Evolutionary conservation across 1,140 invertebrate genomes (phyloP), one percentile per base, ranked within the genome.

Genomic region (Rhopalosiphum maidis): DNA sequence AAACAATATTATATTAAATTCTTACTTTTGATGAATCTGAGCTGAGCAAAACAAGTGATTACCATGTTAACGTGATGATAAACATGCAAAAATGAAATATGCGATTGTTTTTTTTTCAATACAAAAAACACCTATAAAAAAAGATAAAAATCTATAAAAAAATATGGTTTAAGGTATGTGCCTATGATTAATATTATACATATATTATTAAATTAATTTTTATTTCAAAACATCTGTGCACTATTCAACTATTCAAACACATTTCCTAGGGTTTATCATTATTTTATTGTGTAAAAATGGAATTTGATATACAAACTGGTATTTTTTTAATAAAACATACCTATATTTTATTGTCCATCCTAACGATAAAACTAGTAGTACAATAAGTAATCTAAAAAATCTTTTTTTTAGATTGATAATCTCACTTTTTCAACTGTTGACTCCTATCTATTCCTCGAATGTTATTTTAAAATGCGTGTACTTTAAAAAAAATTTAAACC

Each of bases 61-160:
- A 90, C 89, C 91, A 96, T 96, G 90, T 96, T 95, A n/a, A 95
- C 95, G 94, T 97, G 96, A 94, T 96, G 96, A 94, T 96, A 96
- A n/a, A 96, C 96, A 91, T 97, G 96, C 37, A 97, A 95, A 93
- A 96, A 96, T 6, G 96, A 96, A 25, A 97, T 95, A 94, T 96
- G 96, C 91, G 96, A 96, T 83, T 96, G 95, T 93, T 97, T 97
- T 94, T 96, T 97, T 23, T 96, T 95, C 35, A 97, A 94, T 2
- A 96, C 95, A 94, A 97, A 97, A 94, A 96, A 96, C 96, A 97
- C 37, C 89, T 90, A 90, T 51, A 90, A 54, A 55, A 48, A 43
- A 87, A 86, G 30, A 46, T 22, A 9, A 43, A 86, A 83, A 83
- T 37, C 1, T 85, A 21, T 23, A 37, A 43, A 25, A 30, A 85